Evolutionary conservation across 1,140 invertebrate species (phyloP), one percentile per base, ranked within the genome.

Genomic region (Cardiocondyla obscurior): DNA sequence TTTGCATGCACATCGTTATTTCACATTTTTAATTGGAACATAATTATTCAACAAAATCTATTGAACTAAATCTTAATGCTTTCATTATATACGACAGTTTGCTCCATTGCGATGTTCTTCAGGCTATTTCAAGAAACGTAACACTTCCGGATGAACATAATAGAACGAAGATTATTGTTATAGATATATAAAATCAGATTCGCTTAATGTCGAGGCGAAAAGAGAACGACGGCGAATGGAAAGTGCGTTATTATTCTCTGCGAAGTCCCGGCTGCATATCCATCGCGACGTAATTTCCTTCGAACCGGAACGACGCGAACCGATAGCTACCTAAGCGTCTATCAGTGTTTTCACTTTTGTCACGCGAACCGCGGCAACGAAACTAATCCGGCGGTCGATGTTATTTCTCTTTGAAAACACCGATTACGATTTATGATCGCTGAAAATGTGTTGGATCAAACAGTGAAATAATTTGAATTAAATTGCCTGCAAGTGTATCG

Each of bases 401-500:
- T 74, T 58, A 14, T 39, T 44, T 33, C 12, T 2, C 10, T 16
- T 73, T 5, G 8, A 16, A 57, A 72, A 55, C 12, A 6, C 16
- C 3, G 22, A 4, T 6, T 30, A 16, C 4, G 49, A 33, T 25
- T 7, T 10, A 16, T 12, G n/a, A 3, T 1, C 16, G 28, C 19
- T 7, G n/a, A 70, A 30, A 39, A 39, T 25, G 25, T 55, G n/a
- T 8, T 25, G 39, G 53, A 22, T 44, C 53, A 30, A 74, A 55
- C 14, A n/a, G 25, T 30, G 12, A 74, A 74, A 60, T 74, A 74
- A 58, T 74, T 58, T 44, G 16, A 55, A 74, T 58, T 39, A 14
- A 72, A 46, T 8, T 19, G 16, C 53, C 1, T 16, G 12, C 36
- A 22, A 70, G 46, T 53, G 67, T 74, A 55, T 58, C 53, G 39